Evolutionary conservation across 2,888 invertebrate species (phyloP).

Genomic region (Drosophila antonietae): DNA sequence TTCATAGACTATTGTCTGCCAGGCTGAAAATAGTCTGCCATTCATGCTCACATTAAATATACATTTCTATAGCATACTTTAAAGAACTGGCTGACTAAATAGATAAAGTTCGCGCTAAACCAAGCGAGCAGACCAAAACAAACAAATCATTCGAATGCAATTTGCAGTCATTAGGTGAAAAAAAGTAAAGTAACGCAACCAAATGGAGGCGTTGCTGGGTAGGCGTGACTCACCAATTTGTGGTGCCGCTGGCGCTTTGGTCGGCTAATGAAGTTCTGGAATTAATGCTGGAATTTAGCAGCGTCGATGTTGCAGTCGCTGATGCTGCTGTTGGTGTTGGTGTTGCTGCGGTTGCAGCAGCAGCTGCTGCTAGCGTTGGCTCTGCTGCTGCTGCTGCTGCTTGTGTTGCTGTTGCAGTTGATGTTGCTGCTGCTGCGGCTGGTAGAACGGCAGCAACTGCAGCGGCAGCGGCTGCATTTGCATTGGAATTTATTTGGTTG

Average conservation of each 20-base stretch:
- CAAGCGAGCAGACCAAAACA: slow-evolving; percentile 9
- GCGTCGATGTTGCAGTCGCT: slow-evolving; percentile 49
- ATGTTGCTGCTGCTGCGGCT: slow-evolving; percentile 44
- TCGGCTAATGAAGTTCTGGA: slow-evolving; percentile 79
- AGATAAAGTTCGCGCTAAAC: not conserved
- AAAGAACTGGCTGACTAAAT: not conserved
- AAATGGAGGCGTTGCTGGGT: not conserved
- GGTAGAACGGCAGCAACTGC: slow-evolving; percentile 25
- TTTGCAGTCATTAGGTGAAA: slow-evolving; percentile 56
- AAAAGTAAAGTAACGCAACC: slow-evolving; percentile 12
- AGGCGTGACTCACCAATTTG: slow-evolving; percentile 53
- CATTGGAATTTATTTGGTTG: slow-evolving; percentile 82
- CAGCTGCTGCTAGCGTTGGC: slow-evolving; percentile 29
- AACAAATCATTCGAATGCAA: slow-evolving; percentile 57
- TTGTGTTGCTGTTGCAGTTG: slow-evolving; percentile 11
- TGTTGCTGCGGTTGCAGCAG: slow-evolving; percentile 41
- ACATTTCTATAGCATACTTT: slow-evolving; percentile 25
- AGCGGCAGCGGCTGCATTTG: slow-evolving; percentile 53
- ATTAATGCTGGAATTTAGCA: slow-evolving; percentile 76
- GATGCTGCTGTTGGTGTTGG: slow-evolving; percentile 39
- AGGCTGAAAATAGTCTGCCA: not conserved
- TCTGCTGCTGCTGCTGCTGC: slow-evolving; percentile 26
- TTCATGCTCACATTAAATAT: not conserved
- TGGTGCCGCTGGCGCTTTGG: slow-evolving; percentile 44
- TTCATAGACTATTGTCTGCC: not conserved